A percentile compares a stretch with the other conserved stretches of the same genome.
Conservation (phyloP, 2,113 vertebrate genomes). For the Malurus melanocephalus region DNA sequence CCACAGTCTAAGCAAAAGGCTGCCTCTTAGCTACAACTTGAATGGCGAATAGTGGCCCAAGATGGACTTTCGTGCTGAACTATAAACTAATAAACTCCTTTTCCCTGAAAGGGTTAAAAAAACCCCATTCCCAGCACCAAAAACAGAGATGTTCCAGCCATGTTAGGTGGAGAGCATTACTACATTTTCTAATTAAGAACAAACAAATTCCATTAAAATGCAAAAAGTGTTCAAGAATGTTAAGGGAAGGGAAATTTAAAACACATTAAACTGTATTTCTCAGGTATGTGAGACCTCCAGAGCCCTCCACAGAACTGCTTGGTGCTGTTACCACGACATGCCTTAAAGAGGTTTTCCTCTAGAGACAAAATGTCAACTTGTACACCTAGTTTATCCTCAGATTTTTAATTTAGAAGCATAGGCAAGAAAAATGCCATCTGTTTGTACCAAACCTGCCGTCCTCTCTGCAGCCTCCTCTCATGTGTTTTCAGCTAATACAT, state of each 20-base stretch:
- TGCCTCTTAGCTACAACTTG: not conserved
- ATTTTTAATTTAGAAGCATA: constrained; percentile 54
- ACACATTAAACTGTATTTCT: not conserved
- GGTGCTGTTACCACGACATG: not conserved
- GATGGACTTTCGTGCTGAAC: not conserved
- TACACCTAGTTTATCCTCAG: constrained; percentile 2
- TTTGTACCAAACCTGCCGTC: not conserved
- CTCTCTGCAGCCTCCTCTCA: not conserved
- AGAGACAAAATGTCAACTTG: constrained; percentile 45
- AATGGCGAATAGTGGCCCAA: not conserved
- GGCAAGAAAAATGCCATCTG: constrained; percentile 56
- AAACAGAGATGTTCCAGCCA: not conserved
- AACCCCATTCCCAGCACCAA: not conserved
- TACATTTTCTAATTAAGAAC: not conserved
- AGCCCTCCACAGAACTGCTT: not conserved
- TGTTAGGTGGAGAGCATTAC: not conserved
- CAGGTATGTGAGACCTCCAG: not conserved
- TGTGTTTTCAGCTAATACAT: not conserved
- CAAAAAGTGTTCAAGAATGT: not conserved
- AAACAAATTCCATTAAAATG: not conserved
- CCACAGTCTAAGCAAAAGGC: not conserved
- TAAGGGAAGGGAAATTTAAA: not conserved
- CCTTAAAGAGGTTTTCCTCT: not conserved
- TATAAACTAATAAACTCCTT: not conserved
- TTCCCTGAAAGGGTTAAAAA: not conserved